These are phyloP conservation scores for Clanis bilineata DNA, from an alignment of 2,888 invertebrate genomes.

Conservation along the genomic window DNA sequence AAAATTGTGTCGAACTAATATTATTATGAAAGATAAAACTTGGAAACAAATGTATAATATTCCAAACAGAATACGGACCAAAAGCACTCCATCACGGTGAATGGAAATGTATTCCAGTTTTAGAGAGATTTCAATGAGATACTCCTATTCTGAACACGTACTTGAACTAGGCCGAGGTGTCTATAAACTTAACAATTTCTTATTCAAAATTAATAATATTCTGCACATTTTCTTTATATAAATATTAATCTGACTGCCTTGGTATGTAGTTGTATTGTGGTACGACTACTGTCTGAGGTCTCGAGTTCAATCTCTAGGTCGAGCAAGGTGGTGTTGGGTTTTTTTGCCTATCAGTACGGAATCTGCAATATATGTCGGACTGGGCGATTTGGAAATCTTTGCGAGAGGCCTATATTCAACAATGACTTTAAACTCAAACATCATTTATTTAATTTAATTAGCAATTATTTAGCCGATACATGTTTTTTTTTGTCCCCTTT, in stretches of 20 bases:
- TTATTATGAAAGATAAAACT: not conserved
- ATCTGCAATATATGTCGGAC: too few relatives aligned
- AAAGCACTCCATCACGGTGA: constrained; percentile 14
- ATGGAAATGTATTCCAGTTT: constrained; percentile 11
- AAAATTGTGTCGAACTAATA: not conserved
- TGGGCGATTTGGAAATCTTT: too few relatives aligned
- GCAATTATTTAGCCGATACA: too few relatives aligned
- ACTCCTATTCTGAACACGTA: constrained; percentile 23
- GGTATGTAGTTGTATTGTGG: not conserved
- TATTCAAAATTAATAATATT: not conserved
- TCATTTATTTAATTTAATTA: too few relatives aligned
- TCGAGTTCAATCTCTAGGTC: too few relatives aligned
- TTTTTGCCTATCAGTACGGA: too few relatives aligned
- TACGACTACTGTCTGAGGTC: too few relatives aligned
- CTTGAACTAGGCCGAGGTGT: constrained; percentile 19
- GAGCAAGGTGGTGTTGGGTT: too few relatives aligned
- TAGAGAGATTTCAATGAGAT: constrained; percentile 15
- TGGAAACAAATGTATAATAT: not conserved
- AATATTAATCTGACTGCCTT: too few relatives aligned
- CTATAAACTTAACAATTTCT: constrained; percentile 14
- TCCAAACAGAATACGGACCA: not conserved
- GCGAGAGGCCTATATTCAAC: too few relatives aligned
- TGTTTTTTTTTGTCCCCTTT: too few relatives aligned
- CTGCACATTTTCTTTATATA: not conserved
- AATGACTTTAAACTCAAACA: too few relatives aligned